A percentile compares a stretch with the other conserved stretches of the same genome.
Evolutionary conservation across 2,113 vertebrate species (phyloP).

Genomic region (Megalops atlanticus): DNA sequence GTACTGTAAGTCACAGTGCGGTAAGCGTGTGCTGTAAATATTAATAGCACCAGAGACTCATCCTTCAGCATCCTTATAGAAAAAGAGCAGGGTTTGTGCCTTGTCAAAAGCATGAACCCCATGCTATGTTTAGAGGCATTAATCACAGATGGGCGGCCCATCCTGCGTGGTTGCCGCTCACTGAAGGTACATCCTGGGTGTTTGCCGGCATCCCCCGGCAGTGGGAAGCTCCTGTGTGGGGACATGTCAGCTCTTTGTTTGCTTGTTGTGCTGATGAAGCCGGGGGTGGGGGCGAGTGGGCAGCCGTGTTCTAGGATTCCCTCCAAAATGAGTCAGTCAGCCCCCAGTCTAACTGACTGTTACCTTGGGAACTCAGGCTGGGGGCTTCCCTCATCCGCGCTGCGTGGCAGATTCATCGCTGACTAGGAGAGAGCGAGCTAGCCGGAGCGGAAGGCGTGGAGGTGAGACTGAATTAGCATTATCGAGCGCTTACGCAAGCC

Average conservation of each 20-base stretch:
- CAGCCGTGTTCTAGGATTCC: conserved; percentile 78
- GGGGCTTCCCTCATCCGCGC: conserved; percentile 69
- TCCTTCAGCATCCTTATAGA: not conserved
- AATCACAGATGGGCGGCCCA: not conserved
- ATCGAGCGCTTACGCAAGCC: conserved; percentile 14
- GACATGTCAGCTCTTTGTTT: conserved; percentile 72
- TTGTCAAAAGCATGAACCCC: no score
- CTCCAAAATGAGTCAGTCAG: conserved; percentile 78
- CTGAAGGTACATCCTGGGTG: conserved; percentile 54
- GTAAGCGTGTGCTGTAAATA: no score
- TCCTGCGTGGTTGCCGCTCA: conserved; percentile 33
- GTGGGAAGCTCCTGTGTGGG: conserved; percentile 68
- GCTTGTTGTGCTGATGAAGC: conserved; percentile 71
- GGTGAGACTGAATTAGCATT: conserved; percentile 42
- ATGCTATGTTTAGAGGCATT: not conserved
- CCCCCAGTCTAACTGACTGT: conserved; percentile 71
- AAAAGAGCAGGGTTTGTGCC: not conserved
- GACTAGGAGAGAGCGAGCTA: conserved; percentile 5
- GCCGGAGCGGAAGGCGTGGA: not conserved
- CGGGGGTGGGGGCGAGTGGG: conserved; percentile 75
- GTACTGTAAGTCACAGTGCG: no score
- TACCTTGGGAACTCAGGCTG: conserved; percentile 78
- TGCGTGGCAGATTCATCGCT: conserved; percentile 58
- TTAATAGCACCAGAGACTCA: no score
- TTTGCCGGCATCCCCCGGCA: conserved; percentile 68